Percentiles rank a stretch among this genome's conserved stretches.
Evolutionary conservation across 2,113 vertebrate species (phyloP).

Genomic region (Cyphomyrus plagiostoma): DNA sequence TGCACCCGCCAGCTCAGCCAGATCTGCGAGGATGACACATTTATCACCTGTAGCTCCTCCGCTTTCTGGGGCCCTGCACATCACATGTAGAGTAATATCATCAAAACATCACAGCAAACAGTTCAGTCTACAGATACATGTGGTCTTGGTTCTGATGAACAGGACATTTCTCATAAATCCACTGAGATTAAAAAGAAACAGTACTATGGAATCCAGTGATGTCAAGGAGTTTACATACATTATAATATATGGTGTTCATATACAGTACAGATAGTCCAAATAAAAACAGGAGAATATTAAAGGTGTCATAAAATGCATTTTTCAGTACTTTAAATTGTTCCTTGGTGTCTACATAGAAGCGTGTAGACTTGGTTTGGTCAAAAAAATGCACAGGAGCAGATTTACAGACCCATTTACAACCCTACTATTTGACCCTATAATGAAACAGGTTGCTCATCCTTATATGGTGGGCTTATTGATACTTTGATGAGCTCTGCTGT

Average conservation of each 20-base stretch:
- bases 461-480: too few relatives aligned
- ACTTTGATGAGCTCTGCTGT: too few relatives aligned
- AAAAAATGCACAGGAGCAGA: too few relatives aligned
- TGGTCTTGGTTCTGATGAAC: not conserved
- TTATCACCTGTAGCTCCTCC: conserved; percentile 76
- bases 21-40: conserved; percentile 75
- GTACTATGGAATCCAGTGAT: not conserved
- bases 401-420: too few relatives aligned
- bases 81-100: not conserved
- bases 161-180: not conserved
- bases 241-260: not conserved
- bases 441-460: too few relatives aligned
- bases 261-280: not conserved
- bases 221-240: not conserved
- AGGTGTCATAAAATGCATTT: too few relatives aligned
- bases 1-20: conserved; percentile 80
- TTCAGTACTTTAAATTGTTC: too few relatives aligned
- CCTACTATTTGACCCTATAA: too few relatives aligned
- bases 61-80: conserved; percentile 73
- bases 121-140: not conserved
- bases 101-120: not conserved
- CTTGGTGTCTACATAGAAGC: too few relatives aligned
- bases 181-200: not conserved
- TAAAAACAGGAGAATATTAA: too few relatives aligned
- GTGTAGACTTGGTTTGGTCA: too few relatives aligned